Conservation (phyloP, 2,113 vertebrate genomes). For the Aleadryas rufinucha region DNA sequence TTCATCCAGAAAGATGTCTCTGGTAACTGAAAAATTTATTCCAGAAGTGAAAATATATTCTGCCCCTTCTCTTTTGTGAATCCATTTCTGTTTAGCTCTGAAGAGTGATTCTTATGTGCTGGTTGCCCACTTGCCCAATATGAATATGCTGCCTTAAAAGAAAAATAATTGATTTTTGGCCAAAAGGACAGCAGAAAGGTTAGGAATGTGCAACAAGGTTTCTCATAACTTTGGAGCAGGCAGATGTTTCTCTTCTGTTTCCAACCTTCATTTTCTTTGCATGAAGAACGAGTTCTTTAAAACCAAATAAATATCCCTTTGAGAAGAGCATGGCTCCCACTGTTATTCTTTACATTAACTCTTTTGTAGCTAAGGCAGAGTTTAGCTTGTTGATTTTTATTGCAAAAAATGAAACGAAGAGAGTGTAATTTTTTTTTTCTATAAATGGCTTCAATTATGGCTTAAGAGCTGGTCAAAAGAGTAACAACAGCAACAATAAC, state of each 20-base stretch:
- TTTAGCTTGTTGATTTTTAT: not conserved
- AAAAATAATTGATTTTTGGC: slow-evolving; percentile 66
- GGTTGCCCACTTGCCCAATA: slow-evolving; percentile 54
- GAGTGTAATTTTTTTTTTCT: not conserved
- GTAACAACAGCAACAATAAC: not conserved
- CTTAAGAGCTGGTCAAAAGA: not conserved
- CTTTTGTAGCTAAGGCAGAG: not conserved
- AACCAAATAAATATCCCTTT: slow-evolving; percentile 69
- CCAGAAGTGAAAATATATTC: slow-evolving; percentile 42
- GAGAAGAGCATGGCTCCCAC: slow-evolving; percentile 23
- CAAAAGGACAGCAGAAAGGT: slow-evolving; percentile 66
- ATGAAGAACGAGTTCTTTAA: slow-evolving; percentile 66
- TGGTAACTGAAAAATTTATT: not conserved
- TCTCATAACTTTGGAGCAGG: slow-evolving; percentile 70
- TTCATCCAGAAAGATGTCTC: not conserved
- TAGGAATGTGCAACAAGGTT: slow-evolving; percentile 67
- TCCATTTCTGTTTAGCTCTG: not conserved
- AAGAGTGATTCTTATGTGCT: slow-evolving; percentile 21
- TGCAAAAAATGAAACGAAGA: not conserved
- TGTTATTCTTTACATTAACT: slow-evolving; percentile 53
- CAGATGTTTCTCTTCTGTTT: slow-evolving; percentile 76
- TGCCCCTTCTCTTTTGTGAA: not conserved
- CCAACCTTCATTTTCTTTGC: slow-evolving; percentile 70
- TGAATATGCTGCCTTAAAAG: slow-evolving; percentile 55
- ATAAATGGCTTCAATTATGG: not conserved